Evolutionary conservation across 2,113 vertebrate species (phyloP), one percentile per base, ranked within the genome.

Genomic region (Onychorhynchus coronatus): DNA sequence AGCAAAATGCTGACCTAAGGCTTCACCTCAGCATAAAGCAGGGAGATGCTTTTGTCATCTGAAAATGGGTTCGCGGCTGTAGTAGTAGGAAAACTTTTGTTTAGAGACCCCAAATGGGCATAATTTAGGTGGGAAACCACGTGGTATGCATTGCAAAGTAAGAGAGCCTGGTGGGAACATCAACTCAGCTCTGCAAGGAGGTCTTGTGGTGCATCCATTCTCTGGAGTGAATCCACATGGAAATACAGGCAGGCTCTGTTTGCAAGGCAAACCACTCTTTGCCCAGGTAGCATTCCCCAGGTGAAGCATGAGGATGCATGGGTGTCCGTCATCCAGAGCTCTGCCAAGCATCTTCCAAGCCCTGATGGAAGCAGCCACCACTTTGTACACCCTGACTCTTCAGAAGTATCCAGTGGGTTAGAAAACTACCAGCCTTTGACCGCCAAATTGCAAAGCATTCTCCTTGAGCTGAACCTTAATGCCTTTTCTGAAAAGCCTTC

Each of bases 361-460:
- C 53, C 28, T 10, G 11, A 3, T 3, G 31, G 35, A 28, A 65
- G 27, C 0, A 0, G 5, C 16, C 55, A 61, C 25, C 44, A 14
- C 0, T 0, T 1, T 41, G 17, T n/a, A 42, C 23, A 44, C 6
- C 7, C 20, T 5, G 1, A 42, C 8, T 30, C 27, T 47, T 11
- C 53, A 37, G 39, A 17, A 53, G 18, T 3, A 11, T 33, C 61
- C 24, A 14, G 13, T n/a, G 41, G 23, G 3, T 44, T 19, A 14
- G 42, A 67, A 63, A 78, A 27, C 11, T 27, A 56, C 3, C 8
- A 81, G 31, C 12, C 5, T 8, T 61, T 61, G 49, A 11, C 21
- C 59, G 41, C 23, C 15, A 5, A 6, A 10, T 11, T 68, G 18
- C 13, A 68, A 88, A 50, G 1, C 23, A 5, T n/a, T 70, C 25